Percentiles rank a stretch among this genome's conserved stretches.
phyloP scores from a whole-genome alignment of 2,797 vertebrate species.

The Brachyrhaphis roseni region DNA sequence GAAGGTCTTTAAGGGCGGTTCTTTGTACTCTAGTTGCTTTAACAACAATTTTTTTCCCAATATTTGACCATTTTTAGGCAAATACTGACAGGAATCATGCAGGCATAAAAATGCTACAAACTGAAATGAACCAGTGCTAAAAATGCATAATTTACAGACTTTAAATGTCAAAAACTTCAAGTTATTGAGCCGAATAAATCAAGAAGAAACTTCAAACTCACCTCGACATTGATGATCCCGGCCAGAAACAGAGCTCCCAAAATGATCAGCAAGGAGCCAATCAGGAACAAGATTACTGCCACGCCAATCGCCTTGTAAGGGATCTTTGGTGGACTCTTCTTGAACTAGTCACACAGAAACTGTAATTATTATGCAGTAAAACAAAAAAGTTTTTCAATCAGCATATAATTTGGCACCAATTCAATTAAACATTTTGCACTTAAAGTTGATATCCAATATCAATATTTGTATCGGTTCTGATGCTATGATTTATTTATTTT shows the following conservation, averaged over 20 bases:
- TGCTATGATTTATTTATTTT: no score
- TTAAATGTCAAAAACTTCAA: background rate
- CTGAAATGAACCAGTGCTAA: background rate
- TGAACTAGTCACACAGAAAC: slow-evolving; percentile 82
- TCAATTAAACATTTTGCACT: background rate
- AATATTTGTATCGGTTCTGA: background rate
- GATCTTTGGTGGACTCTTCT: slow-evolving; percentile 92
- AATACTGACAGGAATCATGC: background rate
- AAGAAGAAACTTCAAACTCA: slow-evolving; percentile 71
- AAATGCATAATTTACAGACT: background rate
- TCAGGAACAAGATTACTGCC: slow-evolving; percentile 90
- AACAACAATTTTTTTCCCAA: background rate
- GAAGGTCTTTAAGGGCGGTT: background rate
- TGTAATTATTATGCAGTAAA: background rate
- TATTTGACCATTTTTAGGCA: background rate
- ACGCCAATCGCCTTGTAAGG: slow-evolving; percentile 95
- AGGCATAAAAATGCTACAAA: background rate
- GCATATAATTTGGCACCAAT: background rate
- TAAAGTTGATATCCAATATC: background rate
- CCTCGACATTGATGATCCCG: slow-evolving; percentile 88
- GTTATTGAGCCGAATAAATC: background rate
- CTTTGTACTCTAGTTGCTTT: background rate
- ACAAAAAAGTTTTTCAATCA: background rate
- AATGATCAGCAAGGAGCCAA: slow-evolving; percentile 91
- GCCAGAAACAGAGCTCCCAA: slow-evolving; percentile 91